Conservation (phyloP, 2,888 invertebrate species). For the Ligdia adustata region DNA sequence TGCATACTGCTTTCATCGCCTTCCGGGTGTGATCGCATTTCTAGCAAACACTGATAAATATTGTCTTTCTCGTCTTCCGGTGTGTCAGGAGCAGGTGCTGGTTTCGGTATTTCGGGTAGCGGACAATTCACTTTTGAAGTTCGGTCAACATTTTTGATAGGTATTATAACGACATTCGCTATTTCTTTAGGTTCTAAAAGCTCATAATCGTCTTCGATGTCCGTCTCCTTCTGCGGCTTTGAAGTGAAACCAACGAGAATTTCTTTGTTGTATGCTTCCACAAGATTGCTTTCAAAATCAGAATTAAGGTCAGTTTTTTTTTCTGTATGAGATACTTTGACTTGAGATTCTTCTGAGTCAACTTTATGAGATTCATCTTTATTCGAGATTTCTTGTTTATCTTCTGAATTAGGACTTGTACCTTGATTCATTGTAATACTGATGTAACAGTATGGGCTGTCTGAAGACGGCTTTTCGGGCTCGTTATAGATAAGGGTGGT, state of each 20-base stretch:
- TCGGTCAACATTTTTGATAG: constrained; percentile 61
- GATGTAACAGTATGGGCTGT: constrained; percentile 65
- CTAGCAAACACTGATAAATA: constrained; percentile 75
- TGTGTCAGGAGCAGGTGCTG: constrained; percentile 37
- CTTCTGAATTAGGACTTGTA: constrained; percentile 46
- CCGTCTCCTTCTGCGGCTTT: constrained; percentile 53
- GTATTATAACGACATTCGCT: constrained; percentile 64
- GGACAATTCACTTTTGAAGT: constrained; percentile 76
- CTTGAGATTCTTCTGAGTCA: constrained; percentile 50
- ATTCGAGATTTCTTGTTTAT: constrained; percentile 43
- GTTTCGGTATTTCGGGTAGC: constrained; percentile 76
- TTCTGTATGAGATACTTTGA: constrained; percentile 52
- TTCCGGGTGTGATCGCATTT: constrained; percentile 78
- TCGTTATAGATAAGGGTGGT: constrained; percentile 70
- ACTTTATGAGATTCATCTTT: constrained; percentile 53
- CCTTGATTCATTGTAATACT: constrained; percentile 57
- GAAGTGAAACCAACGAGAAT: constrained; percentile 65
- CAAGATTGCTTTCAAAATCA: constrained; percentile 75
- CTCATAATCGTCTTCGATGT: constrained; percentile 75
- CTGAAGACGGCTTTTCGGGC: constrained; percentile 60
- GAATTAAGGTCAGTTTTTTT: constrained; percentile 51
- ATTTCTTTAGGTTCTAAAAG: constrained; percentile 67
- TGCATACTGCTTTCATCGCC: constrained; percentile 79
- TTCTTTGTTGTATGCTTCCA: constrained; percentile 76
- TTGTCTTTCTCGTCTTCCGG: constrained; percentile 56